A percentile compares a stretch with the other conserved stretches of the same genome.
Conservation (phyloP, 2,888 invertebrate genomes). For the Drosophila tripunctata region DNA sequence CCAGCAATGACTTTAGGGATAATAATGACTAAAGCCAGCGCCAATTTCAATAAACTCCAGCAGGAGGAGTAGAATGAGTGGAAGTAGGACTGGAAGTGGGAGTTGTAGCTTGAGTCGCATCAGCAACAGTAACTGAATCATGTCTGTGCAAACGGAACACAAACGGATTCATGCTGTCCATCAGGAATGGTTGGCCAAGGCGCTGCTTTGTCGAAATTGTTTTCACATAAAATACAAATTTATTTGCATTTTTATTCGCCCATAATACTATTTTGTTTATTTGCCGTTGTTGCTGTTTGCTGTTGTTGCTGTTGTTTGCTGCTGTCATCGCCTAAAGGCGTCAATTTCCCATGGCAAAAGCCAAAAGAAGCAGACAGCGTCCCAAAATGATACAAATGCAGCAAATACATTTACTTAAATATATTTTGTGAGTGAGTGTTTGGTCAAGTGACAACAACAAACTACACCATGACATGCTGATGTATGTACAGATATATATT, state of each 20-base stretch:
- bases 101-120: background rate
- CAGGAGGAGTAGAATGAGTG: no score
- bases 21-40: slow-evolving; percentile 42
- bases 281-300: slow-evolving; percentile 34
- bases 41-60: slow-evolving; percentile 72
- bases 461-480: background rate
- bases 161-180: slow-evolving; percentile 39
- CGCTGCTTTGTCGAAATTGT: slow-evolving; percentile 66
- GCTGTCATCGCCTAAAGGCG: slow-evolving; percentile 38
- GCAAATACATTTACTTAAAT: slow-evolving; percentile 40
- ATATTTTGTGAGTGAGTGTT: slow-evolving; percentile 37
- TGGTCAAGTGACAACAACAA: slow-evolving; percentile 54
- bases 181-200: slow-evolving; percentile 19
- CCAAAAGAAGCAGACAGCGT: slow-evolving; percentile 56
- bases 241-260: slow-evolving; percentile 80
- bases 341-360: slow-evolving; percentile 44
- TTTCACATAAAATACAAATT: slow-evolving; percentile 78
- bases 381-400: slow-evolving; percentile 52
- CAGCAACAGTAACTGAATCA: slow-evolving; percentile 1
- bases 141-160: background rate
- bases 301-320: slow-evolving; percentile 6
- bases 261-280: slow-evolving; percentile 76
- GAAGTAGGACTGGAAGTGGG: no score
- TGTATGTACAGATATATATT: slow-evolving; percentile 52
- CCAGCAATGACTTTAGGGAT: slow-evolving; percentile 45